These are phyloP conservation scores for Lasioglossum lativentre DNA, from an alignment of 2,888 invertebrate species.

Conservation along the genomic window DNA sequence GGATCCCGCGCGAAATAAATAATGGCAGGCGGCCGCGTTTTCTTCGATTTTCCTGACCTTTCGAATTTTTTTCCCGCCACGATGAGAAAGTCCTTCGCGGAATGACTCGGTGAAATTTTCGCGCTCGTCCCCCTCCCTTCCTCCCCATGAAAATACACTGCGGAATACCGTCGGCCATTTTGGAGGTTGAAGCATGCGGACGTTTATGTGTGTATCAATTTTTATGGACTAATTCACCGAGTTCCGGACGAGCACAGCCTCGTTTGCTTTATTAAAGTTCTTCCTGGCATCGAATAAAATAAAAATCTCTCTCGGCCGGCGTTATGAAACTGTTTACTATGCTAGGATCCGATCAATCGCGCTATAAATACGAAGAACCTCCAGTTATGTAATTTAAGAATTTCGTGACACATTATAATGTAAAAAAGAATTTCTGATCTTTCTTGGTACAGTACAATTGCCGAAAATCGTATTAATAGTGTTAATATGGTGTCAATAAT, in stretches of 20 bases:
- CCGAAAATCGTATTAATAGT: too few species aligned
- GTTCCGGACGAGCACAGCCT: background rate
- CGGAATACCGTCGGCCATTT: background rate
- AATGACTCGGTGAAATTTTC: background rate
- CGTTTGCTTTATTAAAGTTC: background rate
- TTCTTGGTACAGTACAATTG: too few species aligned
- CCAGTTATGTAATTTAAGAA: too few species aligned
- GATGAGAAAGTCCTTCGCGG: background rate
- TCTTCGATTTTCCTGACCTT: slow-evolving; percentile 9
- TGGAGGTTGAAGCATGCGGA: background rate
- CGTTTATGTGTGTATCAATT: background rate
- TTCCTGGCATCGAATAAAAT: background rate
- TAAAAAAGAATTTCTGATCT: too few species aligned
- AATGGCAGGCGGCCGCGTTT: slow-evolving; percentile 18
- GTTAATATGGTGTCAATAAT: too few species aligned
- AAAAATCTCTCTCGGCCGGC: background rate
- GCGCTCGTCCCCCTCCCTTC: background rate
- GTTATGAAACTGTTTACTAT: background rate
- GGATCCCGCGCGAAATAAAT: slow-evolving; percentile 39
- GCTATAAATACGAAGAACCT: too few species aligned
- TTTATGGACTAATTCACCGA: background rate
- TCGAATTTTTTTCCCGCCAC: background rate
- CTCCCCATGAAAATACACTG: background rate
- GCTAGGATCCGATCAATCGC: too few species aligned
- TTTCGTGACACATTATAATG: too few species aligned